Evolutionary conservation across 2,113 vertebrate genomes (phyloP), one percentile per base, ranked within the genome.

Genomic region (Sorex araneus): DNA sequence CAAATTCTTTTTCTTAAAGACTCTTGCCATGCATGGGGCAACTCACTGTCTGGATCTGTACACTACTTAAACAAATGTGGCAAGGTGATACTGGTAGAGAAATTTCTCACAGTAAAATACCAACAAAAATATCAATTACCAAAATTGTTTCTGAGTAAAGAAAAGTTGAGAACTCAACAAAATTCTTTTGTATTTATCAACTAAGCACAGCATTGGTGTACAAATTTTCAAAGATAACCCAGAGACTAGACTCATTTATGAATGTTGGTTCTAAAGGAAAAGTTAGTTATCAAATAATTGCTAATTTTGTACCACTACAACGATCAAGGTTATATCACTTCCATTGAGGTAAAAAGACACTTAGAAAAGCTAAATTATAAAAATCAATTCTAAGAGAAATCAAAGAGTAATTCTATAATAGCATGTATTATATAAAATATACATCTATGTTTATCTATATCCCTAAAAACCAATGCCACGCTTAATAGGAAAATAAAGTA

Each of bases 221-320:
- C 12, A 60, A 30, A 40, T 18, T 70, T 27, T 13, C n/a, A 90
- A 83, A 79, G 36, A n/a, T 27, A 87, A 69, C 6, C 28, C 6
- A 81, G 11, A 77, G 6, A 89, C 8, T n/a, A 83, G 50, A 70
- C 8, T 60, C 43, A 86, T 8, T 23, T n/a, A 32, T 32, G 15
- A 77, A 47, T 77, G 45, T 43, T 27, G 40, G 30, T 15, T 57
- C 67, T 78, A 87, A 84, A 4, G 54, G 11, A 78, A 94, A 86
- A 86, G 9, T 74, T 80, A 90, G 76, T 76, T 18, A 69, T 84
- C 60, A 79, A 90, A 83, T 15, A 90, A 87, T 36, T n/a, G 69
- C n/a, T 32, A 1, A 73, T 50, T 73, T 82, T 69, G 28, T 4
- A 85, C 69, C 18, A 40, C 18, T 60, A 21, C 18, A 60, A 60